Conservation (phyloP, 2,888 invertebrate species). For the Petrolisthes cinctipes region DNA sequence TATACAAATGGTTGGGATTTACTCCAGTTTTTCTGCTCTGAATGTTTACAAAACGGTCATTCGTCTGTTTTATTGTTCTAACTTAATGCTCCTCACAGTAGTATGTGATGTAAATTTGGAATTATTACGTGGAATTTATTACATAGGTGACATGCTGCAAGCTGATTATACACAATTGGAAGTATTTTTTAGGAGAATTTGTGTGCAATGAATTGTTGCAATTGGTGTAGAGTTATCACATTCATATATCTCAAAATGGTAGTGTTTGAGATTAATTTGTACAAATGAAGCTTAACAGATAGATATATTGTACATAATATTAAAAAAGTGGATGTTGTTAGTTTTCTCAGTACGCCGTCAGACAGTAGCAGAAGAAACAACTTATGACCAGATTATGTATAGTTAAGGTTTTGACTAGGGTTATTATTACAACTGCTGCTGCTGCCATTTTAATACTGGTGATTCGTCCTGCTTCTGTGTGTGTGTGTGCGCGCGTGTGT, state of each 20-base stretch:
- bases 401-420: not conserved
- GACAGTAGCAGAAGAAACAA: conserved; percentile 32
- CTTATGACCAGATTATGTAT: conserved; percentile 23
- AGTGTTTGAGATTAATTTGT: conserved; percentile 49
- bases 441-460: conserved; percentile 44
- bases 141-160: not conserved
- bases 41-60: too few species aligned
- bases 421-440: conserved; percentile 42
- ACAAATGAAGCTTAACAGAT: conserved; percentile 47
- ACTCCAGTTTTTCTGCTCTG: too few species aligned
- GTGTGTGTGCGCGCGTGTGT: conserved; percentile 45
- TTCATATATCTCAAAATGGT: conserved; percentile 44
- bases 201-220: conserved; percentile 53
- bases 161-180: conserved; percentile 1
- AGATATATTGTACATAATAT: conserved; percentile 40
- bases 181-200: conserved; percentile 27
- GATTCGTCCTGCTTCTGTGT: conserved; percentile 52
- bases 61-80: too few species aligned
- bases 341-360: conserved; percentile 20
- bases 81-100: too few species aligned
- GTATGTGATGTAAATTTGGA: too few species aligned
- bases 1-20: too few species aligned
- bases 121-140: too few species aligned
- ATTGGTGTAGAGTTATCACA: conserved; percentile 41
- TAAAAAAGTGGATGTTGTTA: conserved; percentile 26